Percentiles rank a stretch among this genome's conserved stretches.
Conservation (phyloP, 2,113 vertebrate genomes). For the Synodontis membranacea region DNA sequence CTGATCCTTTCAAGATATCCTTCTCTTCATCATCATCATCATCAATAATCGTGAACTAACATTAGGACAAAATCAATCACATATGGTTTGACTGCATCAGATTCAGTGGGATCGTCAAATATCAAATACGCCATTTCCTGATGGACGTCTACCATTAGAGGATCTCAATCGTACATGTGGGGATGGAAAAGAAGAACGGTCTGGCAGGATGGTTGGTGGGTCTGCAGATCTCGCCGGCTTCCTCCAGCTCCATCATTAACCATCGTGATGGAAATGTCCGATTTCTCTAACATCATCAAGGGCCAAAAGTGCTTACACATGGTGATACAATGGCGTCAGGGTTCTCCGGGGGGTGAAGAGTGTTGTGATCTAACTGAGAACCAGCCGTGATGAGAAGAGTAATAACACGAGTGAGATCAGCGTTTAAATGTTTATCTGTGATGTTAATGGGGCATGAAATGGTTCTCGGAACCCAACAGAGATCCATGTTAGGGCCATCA, state of each 20-base stretch:
- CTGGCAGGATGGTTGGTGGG: too few relatives aligned
- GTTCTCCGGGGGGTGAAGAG: neutral
- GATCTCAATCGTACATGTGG: too few relatives aligned
- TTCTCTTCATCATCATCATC: too few relatives aligned
- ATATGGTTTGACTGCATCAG: too few relatives aligned
- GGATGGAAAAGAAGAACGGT: too few relatives aligned
- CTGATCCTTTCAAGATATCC: too few relatives aligned
- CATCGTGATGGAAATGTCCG: neutral
- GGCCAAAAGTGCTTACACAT: conserved; percentile 20
- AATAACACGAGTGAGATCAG: neutral
- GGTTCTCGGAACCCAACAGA: neutral
- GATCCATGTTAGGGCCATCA: neutral
- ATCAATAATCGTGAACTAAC: too few relatives aligned
- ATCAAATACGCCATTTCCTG: too few relatives aligned
- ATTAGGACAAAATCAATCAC: too few relatives aligned
- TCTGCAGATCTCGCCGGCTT: neutral
- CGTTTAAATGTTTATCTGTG: neutral
- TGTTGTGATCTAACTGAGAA: neutral
- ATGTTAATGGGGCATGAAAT: neutral
- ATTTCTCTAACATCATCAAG: neutral
- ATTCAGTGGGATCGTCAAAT: too few relatives aligned
- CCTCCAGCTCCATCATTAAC: neutral
- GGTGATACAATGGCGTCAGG: neutral
- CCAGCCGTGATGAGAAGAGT: neutral
- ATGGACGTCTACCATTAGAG: too few relatives aligned